Evolutionary conservation across 2,113 vertebrate species (phyloP).

Genomic region (Misgurnus anguillicaudatus): DNA sequence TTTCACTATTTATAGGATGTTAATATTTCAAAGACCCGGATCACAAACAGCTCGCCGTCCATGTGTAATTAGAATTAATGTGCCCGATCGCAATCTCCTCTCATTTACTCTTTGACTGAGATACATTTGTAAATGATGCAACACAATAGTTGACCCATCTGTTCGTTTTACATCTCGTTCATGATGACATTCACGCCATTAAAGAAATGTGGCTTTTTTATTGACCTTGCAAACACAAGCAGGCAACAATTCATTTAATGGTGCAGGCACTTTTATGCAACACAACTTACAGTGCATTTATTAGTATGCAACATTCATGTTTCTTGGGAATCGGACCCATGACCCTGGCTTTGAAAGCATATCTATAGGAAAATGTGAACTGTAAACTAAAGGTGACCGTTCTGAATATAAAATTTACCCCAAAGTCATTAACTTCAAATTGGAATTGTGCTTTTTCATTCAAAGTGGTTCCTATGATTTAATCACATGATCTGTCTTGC

Average conservation of each 20-base stretch:
- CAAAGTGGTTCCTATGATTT: too few relatives aligned
- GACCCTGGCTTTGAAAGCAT: too few relatives aligned
- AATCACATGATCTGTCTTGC: too few relatives aligned
- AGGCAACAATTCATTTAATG: not conserved
- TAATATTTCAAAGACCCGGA: conserved; percentile 31
- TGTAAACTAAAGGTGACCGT: too few relatives aligned
- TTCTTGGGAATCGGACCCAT: too few relatives aligned
- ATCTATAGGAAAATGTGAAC: too few relatives aligned
- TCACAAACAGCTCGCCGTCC: conserved; percentile 18
- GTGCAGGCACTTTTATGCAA: too few relatives aligned
- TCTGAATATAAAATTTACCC: too few relatives aligned
- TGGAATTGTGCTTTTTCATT: too few relatives aligned
- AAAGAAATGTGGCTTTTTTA: not conserved
- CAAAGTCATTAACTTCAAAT: too few relatives aligned
- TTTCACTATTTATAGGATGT: conserved; percentile 28
- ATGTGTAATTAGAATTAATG: conserved; percentile 34
- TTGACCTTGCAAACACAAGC: not conserved
- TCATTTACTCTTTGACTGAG: conserved; percentile 33
- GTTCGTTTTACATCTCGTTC: not conserved
- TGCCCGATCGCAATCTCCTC: conserved; percentile 4
- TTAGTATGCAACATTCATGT: too few relatives aligned
- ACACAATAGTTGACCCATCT: conserved; percentile 31
- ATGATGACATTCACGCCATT: not conserved
- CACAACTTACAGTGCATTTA: too few relatives aligned
- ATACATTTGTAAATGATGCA: conserved; percentile 18